Evolutionary conservation across 2,797 vertebrate genomes (phyloP).

Genomic region (Phalanger gymnotis): DNA sequence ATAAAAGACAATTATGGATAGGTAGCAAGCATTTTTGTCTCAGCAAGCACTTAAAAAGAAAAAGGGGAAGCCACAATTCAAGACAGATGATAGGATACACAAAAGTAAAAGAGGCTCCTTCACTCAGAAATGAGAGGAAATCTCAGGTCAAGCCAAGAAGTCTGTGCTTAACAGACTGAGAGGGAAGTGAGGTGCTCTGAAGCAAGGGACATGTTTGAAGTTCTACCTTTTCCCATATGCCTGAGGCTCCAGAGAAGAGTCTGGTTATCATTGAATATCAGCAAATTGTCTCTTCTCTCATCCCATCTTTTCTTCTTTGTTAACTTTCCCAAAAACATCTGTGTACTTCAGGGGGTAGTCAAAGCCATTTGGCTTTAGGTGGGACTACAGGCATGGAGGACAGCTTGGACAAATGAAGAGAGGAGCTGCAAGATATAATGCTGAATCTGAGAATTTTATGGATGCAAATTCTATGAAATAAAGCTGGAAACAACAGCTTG

Average conservation of each 20-base stretch:
- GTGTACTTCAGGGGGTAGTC: not conserved
- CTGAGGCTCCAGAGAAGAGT: not conserved
- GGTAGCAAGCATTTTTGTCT: not conserved
- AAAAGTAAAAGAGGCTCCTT: too few species aligned
- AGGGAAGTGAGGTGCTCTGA: not conserved
- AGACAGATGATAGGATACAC: not conserved
- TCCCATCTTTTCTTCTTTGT: not conserved
- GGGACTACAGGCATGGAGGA: too few species aligned
- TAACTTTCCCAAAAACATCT: not conserved
- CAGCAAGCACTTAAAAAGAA: not conserved
- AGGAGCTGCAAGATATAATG: not conserved
- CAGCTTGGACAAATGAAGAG: not conserved
- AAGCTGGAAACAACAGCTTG: not conserved
- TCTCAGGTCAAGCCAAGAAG: not conserved
- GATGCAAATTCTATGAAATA: not conserved
- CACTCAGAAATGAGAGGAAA: not conserved
- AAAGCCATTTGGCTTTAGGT: not conserved
- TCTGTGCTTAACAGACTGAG: not conserved
- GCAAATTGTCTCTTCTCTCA: not conserved
- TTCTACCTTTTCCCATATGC: not conserved
- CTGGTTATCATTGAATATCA: not conserved
- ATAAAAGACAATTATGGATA: too few species aligned
- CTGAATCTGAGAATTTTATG: not conserved
- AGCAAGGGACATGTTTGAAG: not conserved
- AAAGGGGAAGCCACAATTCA: not conserved